Conservation (phyloP, 2,797 vertebrate genomes). For the Spinus olivaceus region DNA sequence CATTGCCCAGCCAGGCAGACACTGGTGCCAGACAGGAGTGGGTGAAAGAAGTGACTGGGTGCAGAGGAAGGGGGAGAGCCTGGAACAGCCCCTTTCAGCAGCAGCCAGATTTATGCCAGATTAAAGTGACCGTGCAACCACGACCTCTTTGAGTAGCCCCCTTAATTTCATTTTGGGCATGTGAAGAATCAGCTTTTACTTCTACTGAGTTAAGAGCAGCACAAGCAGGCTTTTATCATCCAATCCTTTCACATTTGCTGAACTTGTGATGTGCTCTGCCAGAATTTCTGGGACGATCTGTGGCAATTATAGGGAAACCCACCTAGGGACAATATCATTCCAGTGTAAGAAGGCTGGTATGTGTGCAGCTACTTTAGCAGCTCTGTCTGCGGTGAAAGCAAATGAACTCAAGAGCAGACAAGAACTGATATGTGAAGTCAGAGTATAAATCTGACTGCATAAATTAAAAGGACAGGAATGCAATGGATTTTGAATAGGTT, state of each 20-base stretch:
- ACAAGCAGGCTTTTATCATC: conserved; percentile 51
- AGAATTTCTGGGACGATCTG: conserved; percentile 46
- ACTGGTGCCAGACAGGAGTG: background rate
- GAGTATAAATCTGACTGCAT: conserved; percentile 46
- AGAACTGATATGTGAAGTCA: conserved; percentile 61
- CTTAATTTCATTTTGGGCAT: conserved; percentile 50
- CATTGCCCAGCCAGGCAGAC: background rate
- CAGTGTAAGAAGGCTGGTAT: conserved; percentile 15
- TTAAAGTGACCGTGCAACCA: conserved; percentile 53
- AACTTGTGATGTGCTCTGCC: conserved; percentile 40
- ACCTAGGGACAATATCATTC: conserved; percentile 51
- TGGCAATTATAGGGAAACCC: conserved; percentile 25
- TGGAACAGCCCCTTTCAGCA: conserved; percentile 32
- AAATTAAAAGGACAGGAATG: conserved; percentile 59
- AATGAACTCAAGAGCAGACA: conserved; percentile 49
- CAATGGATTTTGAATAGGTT: conserved; percentile 66
- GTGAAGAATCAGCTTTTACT: conserved; percentile 37
- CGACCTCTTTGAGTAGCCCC: conserved; percentile 33
- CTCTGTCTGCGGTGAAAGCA: conserved; percentile 53
- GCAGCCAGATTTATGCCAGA: conserved; percentile 45
- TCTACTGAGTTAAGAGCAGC: background rate
- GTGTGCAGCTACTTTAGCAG: conserved; percentile 42
- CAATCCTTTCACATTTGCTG: background rate
- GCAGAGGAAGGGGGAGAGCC: background rate
- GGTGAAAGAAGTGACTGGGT: background rate